Evolutionary conservation across 2,113 vertebrate genomes (phyloP), one percentile per base, ranked within the genome.

Genomic region (Syngnathus typhle): DNA sequence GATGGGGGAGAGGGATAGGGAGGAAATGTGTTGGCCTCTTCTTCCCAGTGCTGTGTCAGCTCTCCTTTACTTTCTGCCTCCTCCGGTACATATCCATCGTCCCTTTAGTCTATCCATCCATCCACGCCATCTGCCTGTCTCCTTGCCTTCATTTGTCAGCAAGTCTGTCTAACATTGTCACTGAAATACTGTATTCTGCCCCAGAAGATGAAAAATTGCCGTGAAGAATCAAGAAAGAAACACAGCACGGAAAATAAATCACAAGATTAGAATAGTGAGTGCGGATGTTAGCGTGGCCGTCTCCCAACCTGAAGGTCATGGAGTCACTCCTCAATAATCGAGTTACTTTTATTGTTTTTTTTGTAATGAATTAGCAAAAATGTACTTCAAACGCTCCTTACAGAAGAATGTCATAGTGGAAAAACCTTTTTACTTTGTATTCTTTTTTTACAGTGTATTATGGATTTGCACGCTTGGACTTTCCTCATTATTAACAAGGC

Each of bases 31-130:
- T 43, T 68, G 71, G 74, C 63, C 72, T 60, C 80, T 55, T 84
- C 68, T 80, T 84, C 82, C 76, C 84, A 75, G 12, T 78, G 83
- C 86, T 76, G 76, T 71, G 82, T 88, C 85, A 87, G 80, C 85
- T 77, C 62, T 68, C 70, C 68, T 83, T 81, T 75, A 41, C 63
- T 71, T 70, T 76, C 68, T 43, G 54, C 60, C 54, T 78, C 67
- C 64, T 70, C 38, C 64, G 63, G 63, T 61, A 73, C 64, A 56
- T 59, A 68, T 54, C 47, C 59, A 62, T 39, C 47, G n/a, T 62
- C 64, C 65, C 63, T 7, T 59, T 21, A 58, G 41, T 65, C 61
- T 70, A 73, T 78, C 60, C 27, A 75, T 78, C 75, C 63, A 52
- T 52, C 19, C 49, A 70, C 52, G 43, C 46, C 43, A 60, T 61